phyloP scores from a whole-genome alignment of 2,113 vertebrate species.

The Scomber scombrus region DNA sequence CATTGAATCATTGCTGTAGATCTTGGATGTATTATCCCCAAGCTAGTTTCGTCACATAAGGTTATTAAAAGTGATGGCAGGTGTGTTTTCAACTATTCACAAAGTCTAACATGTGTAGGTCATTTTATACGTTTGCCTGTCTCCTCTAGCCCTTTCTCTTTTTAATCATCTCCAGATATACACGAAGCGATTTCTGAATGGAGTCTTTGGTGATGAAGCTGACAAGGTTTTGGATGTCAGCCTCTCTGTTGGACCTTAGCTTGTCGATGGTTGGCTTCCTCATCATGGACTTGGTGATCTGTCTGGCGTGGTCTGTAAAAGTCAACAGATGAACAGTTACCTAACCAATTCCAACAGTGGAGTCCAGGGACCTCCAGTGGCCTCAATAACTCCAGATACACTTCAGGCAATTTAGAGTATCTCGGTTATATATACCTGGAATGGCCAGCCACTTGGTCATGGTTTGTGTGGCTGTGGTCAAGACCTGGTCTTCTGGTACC shows the following conservation, averaged over 20 bases:
- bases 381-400: no score
- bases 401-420: no score
- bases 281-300: constrained; percentile 94
- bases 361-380: background rate
- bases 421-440: constrained; percentile 83
- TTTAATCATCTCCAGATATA: constrained; percentile 91
- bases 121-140: background rate
- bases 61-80: background rate
- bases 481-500: constrained; percentile 90
- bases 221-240: constrained; percentile 90
- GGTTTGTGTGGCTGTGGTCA: constrained; percentile 79
- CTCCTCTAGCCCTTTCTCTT: constrained; percentile 78
- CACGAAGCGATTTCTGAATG: constrained; percentile 93
- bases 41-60: background rate
- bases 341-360: background rate
- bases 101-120: background rate
- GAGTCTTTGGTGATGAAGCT: constrained; percentile 91
- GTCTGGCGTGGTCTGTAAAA: constrained; percentile 82
- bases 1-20: background rate
- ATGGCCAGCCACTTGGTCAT: constrained; percentile 90
- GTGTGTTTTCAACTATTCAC: background rate
- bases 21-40: no score
- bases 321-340: background rate
- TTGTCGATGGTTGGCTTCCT: constrained; percentile 88
- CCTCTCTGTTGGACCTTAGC: constrained; percentile 87